These are phyloP conservation scores for Athalia cordata DNA, from an alignment of 2,888 invertebrate species.

Conservation along the genomic window DNA sequence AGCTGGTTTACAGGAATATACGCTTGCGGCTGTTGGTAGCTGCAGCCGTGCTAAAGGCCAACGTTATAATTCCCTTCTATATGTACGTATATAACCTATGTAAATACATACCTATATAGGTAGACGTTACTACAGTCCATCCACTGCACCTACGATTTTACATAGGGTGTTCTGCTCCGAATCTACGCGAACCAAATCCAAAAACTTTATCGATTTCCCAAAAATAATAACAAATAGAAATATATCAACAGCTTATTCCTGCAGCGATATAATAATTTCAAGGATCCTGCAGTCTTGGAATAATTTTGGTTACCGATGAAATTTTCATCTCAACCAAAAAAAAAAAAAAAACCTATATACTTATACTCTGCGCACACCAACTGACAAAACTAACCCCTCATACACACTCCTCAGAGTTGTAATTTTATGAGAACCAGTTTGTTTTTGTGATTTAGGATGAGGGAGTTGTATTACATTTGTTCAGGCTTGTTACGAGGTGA, in stretches of 20 bases:
- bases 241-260: too few species aligned
- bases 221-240: too few species aligned
- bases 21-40: conserved; percentile 16
- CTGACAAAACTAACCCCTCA: not conserved
- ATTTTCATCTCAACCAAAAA: not conserved
- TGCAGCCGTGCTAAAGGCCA: conserved; percentile 31
- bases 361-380: too few species aligned
- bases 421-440: conserved; percentile 34
- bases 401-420: not conserved
- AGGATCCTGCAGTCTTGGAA: too few species aligned
- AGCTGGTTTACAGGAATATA: conserved; percentile 44
- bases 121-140: too few species aligned
- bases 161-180: too few species aligned
- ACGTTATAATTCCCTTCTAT: conserved; percentile 28
- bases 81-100: not conserved
- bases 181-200: too few species aligned
- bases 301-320: conserved; percentile 11
- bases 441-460: conserved; percentile 35
- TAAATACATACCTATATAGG: not conserved
- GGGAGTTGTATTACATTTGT: conserved; percentile 42
- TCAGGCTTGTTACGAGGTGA: conserved; percentile 37
- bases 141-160: too few species aligned
- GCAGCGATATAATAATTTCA: too few species aligned
- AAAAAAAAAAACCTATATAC: too few species aligned
- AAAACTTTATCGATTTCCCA: too few species aligned